These are phyloP conservation scores for Hafferia zeledoni DNA, from an alignment of 2,797 vertebrate genomes.

Conservation along the genomic window DNA sequence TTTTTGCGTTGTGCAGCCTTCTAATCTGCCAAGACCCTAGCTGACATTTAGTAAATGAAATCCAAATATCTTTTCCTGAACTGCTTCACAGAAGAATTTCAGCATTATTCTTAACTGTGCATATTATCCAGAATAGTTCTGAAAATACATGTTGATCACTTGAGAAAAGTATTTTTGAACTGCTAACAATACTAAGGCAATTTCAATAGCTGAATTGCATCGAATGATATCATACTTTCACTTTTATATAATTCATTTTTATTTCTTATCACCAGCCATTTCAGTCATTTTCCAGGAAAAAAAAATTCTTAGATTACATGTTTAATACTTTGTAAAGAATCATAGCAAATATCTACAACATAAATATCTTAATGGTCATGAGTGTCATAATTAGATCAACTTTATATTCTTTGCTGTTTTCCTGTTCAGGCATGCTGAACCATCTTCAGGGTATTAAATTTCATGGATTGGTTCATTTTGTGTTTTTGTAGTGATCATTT, in stretches of 20 bases:
- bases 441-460: slow-evolving; percentile 48
- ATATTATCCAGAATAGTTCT: slow-evolving; percentile 33
- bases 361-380: slow-evolving; percentile 55
- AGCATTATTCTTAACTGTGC: slow-evolving; percentile 39
- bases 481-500: slow-evolving; percentile 54
- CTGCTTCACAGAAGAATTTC: slow-evolving; percentile 4
- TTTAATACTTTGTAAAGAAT: slow-evolving; percentile 61
- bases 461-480: slow-evolving; percentile 27
- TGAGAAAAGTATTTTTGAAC: slow-evolving; percentile 50
- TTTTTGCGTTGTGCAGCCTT: not conserved
- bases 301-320: slow-evolving; percentile 34
- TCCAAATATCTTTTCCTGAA: slow-evolving; percentile 15
- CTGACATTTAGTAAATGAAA: slow-evolving; percentile 29
- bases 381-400: slow-evolving; percentile 51
- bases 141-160: slow-evolving; percentile 60
- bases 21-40: slow-evolving; percentile 26
- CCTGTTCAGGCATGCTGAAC: slow-evolving; percentile 50
- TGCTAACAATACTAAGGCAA: slow-evolving; percentile 48
- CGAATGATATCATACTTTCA: slow-evolving; percentile 3
- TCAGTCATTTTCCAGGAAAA: slow-evolving; percentile 26
- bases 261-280: slow-evolving; percentile 64
- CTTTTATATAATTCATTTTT: slow-evolving; percentile 58
- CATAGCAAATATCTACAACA: not conserved
- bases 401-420: slow-evolving; percentile 14
- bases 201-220: slow-evolving; percentile 48